Evolutionary conservation across 2,113 vertebrate genomes (phyloP).

Genomic region (Eulemur rufifrons): DNA sequence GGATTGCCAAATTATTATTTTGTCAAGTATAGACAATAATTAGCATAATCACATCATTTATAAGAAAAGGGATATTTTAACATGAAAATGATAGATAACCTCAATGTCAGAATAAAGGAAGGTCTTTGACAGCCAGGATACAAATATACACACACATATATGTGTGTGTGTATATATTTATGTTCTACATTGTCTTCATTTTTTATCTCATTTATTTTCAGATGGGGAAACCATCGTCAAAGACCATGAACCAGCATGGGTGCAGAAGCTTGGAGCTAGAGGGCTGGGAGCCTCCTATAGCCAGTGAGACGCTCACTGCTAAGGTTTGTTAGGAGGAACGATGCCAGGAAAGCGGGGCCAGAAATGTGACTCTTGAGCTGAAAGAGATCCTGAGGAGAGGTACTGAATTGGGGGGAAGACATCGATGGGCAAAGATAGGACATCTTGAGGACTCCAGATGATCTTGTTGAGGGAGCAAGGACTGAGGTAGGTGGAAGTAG

Average conservation of each 20-base stretch:
- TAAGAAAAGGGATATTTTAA: neutral
- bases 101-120: neutral
- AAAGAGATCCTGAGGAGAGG: neutral
- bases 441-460: neutral
- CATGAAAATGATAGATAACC: constrained; percentile 7
- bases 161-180: neutral
- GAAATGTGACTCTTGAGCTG: neutral
- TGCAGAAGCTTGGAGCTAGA: neutral
- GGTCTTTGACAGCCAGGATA: neutral
- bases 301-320: neutral
- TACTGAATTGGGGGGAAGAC: neutral
- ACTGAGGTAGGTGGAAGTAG: neutral
- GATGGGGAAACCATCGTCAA: neutral
- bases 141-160: neutral
- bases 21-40: neutral
- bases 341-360: neutral
- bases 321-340: neutral
- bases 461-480: neutral
- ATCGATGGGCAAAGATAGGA: neutral
- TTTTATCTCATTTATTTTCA: constrained; percentile 17
- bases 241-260: neutral
- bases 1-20: neutral
- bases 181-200: neutral
- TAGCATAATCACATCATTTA: neutral
- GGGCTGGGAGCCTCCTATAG: too few relatives aligned